phyloP scores from a whole-genome alignment of 2,797 vertebrate species.

The Sebastes minor region DNA sequence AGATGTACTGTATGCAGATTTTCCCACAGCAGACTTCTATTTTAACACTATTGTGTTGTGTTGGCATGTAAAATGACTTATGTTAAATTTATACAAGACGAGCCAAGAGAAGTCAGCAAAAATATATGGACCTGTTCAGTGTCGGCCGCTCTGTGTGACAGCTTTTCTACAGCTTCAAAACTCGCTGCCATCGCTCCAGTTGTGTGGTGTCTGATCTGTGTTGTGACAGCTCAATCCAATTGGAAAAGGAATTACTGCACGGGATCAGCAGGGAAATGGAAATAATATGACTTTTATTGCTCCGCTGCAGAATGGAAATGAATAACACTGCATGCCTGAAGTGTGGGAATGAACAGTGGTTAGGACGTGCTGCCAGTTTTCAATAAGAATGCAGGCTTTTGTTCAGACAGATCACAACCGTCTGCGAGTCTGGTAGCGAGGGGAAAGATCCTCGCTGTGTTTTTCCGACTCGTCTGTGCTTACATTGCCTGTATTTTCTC shows the following conservation, averaged over 20 bases:
- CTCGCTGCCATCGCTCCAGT: conserved; percentile 6
- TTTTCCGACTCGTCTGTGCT: conserved; percentile 57
- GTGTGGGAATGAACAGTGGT: conserved; percentile 57
- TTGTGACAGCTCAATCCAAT: conserved; percentile 42
- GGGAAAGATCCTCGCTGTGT: conserved; percentile 50
- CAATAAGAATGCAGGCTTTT: conserved; percentile 52
- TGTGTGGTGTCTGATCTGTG: conserved; percentile 32
- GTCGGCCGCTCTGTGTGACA: conserved; percentile 1
- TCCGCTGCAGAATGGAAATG: conserved; percentile 61
- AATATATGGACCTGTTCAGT: background rate
- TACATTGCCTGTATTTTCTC: conserved; percentile 45
- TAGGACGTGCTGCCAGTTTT: conserved; percentile 29
- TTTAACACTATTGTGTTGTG: background rate
- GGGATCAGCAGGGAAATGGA: conserved; percentile 47
- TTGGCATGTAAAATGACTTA: conserved; percentile 3
- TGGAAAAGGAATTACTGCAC: conserved; percentile 57
- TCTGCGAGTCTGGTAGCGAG: conserved; percentile 56
- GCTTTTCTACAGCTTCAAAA: conserved; percentile 5
- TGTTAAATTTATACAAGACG: conserved; percentile 10
- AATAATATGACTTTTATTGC: conserved; percentile 62
- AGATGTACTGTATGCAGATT: background rate
- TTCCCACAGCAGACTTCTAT: background rate
- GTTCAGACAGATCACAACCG: conserved; percentile 36
- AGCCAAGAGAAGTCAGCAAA: conserved; percentile 15
- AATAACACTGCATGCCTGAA: conserved; percentile 31